Evolutionary conservation across 92 coral and sea anemone species (phyloP).

Genomic region (Actinernus sp.): DNA sequence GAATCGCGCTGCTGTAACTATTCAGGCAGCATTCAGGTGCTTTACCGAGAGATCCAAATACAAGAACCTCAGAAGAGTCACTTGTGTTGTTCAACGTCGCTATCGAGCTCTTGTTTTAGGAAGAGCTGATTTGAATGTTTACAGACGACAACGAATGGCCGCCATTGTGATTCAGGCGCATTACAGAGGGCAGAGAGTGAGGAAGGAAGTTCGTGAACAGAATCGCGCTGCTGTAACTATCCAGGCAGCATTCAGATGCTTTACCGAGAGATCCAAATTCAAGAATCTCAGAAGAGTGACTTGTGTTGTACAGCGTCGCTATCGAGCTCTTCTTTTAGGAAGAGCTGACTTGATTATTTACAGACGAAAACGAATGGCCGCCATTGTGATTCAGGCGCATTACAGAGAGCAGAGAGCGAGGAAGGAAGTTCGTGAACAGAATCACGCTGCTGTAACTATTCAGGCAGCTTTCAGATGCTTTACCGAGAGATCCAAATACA

Average conservation of each 20-base stretch:
- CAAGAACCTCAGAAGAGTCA: constrained; percentile 26
- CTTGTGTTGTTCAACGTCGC: constrained; percentile 50
- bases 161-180: constrained; percentile 49
- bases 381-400: constrained; percentile 66
- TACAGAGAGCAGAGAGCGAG: constrained; percentile 64
- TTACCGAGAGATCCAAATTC: constrained; percentile 43
- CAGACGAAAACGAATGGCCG: constrained; percentile 38
- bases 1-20: constrained; percentile 9
- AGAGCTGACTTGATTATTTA: constrained; percentile 44
- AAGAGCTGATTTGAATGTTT: constrained; percentile 3
- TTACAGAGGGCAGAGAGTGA: constrained; percentile 65
- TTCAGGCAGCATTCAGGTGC: constrained; percentile 66
- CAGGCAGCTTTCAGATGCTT: constrained; percentile 76
- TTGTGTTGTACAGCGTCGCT: constrained; percentile 53
- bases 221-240: constrained; percentile 63
- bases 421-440: constrained; percentile 47
- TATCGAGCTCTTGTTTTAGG: constrained; percentile 43
- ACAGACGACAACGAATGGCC: constrained; percentile 28
- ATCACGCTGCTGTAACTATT: constrained; percentile 65
- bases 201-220: constrained; percentile 44
- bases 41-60: constrained; percentile 41
- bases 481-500: constrained; percentile 50
- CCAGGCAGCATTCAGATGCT: constrained; percentile 68
- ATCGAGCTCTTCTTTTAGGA: constrained; percentile 26
- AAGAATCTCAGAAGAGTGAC: constrained; percentile 38